A percentile compares a stretch with the other conserved stretches of the same genome.
phyloP scores from a whole-genome alignment of 2,888 invertebrate species.

The Mimachlamys varia region DNA sequence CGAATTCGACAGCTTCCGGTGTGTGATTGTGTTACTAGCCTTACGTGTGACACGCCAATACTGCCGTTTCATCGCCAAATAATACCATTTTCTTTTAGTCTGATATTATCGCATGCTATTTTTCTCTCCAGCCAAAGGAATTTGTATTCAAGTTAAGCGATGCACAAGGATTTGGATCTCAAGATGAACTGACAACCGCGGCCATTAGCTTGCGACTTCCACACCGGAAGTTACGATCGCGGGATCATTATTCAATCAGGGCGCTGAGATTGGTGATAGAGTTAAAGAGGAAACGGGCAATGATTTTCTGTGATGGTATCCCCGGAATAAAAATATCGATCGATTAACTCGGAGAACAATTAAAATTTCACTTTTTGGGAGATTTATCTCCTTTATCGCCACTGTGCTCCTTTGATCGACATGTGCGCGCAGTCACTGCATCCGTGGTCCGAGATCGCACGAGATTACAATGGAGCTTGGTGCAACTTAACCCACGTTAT shows the following conservation, averaged over 20 bases:
- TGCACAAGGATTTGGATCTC: slow-evolving; percentile 8
- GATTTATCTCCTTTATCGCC: neutral
- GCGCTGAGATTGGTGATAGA: neutral
- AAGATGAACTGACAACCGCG: neutral
- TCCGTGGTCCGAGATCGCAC: neutral
- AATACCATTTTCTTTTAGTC: neutral
- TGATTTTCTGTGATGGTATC: neutral
- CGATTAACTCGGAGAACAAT: slow-evolving; percentile 15
- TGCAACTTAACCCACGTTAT: neutral
- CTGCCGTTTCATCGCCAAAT: slow-evolving; percentile 3
- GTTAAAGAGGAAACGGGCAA: slow-evolving; percentile 31
- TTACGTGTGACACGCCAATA: neutral
- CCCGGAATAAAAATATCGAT: slow-evolving; percentile 6
- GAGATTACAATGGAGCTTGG: neutral
- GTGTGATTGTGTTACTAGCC: neutral
- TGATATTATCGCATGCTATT: slow-evolving; percentile 34
- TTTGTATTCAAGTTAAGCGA: slow-evolving; percentile 15
- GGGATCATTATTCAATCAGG: slow-evolving; percentile 19
- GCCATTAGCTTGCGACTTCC: slow-evolving; percentile 31
- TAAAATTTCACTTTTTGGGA: slow-evolving; percentile 20
- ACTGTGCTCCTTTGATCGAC: neutral
- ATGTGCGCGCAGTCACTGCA: neutral
- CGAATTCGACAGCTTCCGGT: slow-evolving; percentile 7
- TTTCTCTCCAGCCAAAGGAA: neutral
- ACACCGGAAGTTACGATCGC: slow-evolving; percentile 23